Evolutionary conservation across 2,888 invertebrate species (phyloP), one percentile per base, ranked within the genome.

Genomic region (Microdon myrmicae): DNA sequence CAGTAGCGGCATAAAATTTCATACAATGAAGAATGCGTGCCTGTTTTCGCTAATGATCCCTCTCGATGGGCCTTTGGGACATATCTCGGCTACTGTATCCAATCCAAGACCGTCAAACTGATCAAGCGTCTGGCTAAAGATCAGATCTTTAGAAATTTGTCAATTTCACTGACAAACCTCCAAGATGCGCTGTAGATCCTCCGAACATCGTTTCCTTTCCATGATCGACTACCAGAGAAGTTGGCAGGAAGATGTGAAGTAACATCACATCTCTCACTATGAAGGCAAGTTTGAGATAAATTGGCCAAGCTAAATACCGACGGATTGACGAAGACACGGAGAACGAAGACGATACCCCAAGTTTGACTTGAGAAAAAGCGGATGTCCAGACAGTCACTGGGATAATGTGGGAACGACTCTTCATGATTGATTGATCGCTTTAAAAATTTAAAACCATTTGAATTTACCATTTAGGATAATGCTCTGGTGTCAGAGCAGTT

Each of bases 391-490:
- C 31, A 16, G 22, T n/a, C 13, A 22, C 1, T 7, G 10, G 26
- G 20, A 41, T 41, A n/a, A n/a, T n/a, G 41, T 23, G 20, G 32
- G n/a, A n/a, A n/a, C n/a, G n/a, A 47, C 45, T 32, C 41, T 51
- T 56, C 64, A 64, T 64, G 56, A 64, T 64, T 64, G 64, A 64
- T 64, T 64, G 64, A 64, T 64, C 56, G 64, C 53, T 58, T 58
- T 38, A 43, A 64, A 58, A 58, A 64, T 53, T 64, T 58, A 64
- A 58, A 64, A 53, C 56, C 56, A 64, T 64, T 64, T 64, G 51
- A 58, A 64, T 64, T 64, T 56, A 64, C 64, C 64, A 64, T 64
- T 64, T 64, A 64, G 51, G 56, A 53, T 43, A 34, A 39, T n/a
- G 8, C 20, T 9, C 26, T 37, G 43, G 37, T 58, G 31, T 43